A percentile compares a stretch with the other conserved stretches of the same genome.
Conservation (phyloP, 2,113 vertebrate species). For the Saccopteryx leptura region DNA sequence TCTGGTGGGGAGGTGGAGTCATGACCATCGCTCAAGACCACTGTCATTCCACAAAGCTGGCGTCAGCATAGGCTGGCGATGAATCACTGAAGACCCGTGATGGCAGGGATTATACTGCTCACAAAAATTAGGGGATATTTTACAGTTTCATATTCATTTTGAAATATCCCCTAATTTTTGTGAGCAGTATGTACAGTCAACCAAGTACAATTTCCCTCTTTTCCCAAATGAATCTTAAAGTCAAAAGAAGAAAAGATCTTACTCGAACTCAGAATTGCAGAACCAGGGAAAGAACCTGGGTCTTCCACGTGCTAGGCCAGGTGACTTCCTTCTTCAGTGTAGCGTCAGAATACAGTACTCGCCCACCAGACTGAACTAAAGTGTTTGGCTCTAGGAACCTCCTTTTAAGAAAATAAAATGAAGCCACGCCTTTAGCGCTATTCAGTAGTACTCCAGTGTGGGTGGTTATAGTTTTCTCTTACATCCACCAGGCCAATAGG, state of each 20-base stretch:
- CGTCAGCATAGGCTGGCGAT: neutral
- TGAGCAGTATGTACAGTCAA: neutral
- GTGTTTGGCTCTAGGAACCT: neutral
- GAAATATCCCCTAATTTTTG: no score
- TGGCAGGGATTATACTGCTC: neutral
- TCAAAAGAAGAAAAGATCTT: neutral
- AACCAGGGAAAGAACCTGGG: neutral
- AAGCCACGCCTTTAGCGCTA: neutral
- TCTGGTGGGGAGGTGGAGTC: neutral
- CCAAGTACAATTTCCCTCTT: neutral
- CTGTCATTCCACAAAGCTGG: neutral
- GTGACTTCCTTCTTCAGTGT: neutral
- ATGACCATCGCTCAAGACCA: neutral
- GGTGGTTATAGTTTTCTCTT: neutral
- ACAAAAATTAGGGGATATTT: no score
- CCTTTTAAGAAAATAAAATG: neutral
- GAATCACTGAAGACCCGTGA: neutral
- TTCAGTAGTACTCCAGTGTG: neutral
- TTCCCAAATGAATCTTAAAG: neutral
- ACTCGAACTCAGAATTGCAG: neutral
- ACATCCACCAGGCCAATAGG: neutral
- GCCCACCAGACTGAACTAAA: neutral
- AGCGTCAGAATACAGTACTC: neutral
- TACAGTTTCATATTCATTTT: no score
- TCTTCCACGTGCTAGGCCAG: neutral